Base-by-base conservation (phyloP, 1,140 invertebrate genomes). In the Heliconius nattereri region DNA sequence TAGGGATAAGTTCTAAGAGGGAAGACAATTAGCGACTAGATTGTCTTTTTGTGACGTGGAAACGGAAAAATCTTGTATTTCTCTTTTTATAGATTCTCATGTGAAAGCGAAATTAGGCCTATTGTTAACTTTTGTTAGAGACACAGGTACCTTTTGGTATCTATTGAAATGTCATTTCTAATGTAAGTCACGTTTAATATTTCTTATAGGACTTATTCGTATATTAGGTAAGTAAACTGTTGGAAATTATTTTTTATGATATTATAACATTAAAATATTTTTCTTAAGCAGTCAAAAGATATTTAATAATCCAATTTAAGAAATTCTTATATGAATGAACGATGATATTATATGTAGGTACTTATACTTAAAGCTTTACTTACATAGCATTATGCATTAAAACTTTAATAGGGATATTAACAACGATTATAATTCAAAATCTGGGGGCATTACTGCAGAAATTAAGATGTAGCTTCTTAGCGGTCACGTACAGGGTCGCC, bases 401-500 rank as follows among this genome's bases (percentile, higher is more conserved):
- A 73, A 74, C 73, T 40, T 72, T 78, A 73, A 81, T 75, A 83
- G 71, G 72, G 76, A 81, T 77, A 85, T 86, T 87, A 88, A 85
- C 82, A 80, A 76, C 79, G 81, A 83, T 88, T 87, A 89, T 89
- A 91, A 90, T 88, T 91, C 89, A 86, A 87, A 90, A 89, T 91
- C 85, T 87, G 73, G 84, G 86, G 84, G 86, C 86, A 86, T 89
- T 90, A 78, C 74, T 85, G 88, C 85, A 89, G 89, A 92, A 94
- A 94, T 92, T 92, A 92, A 92, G 91, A 92, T 89, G 83, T 89
- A 84, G 85, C 85, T 81, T 81, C 81, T 86, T 83, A 88, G 90
- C 86, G 90, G 91, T 92, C 91, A 94, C 91, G 92, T 92, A 88
- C 88, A 85, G 85, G 87, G 86, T 90, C 88, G 89, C 87, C 91